A percentile compares a stretch with the other conserved stretches of the same genome.
Conservation (phyloP, 2,888 invertebrate species). For the Lepetodrilus schrolli region DNA sequence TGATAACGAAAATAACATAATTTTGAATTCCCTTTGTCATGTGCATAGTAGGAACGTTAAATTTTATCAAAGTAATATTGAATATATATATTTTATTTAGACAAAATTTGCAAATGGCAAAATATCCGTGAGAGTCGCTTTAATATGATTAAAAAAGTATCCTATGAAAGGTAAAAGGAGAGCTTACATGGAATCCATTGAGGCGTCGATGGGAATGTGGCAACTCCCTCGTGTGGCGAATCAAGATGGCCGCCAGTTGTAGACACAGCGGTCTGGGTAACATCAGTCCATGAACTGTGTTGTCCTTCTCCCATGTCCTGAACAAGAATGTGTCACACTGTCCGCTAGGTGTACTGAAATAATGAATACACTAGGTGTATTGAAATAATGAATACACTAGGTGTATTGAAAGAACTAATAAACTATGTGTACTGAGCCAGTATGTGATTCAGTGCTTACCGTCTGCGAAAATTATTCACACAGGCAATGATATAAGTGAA, state of each 20-base stretch:
- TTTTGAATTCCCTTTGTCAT: too few species aligned
- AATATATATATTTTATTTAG: too few species aligned
- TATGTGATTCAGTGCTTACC: too few species aligned
- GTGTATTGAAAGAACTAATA: neutral
- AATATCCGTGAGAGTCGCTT: too few species aligned
- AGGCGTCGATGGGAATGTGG: slow-evolving; percentile 55
- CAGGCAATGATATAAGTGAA: too few species aligned
- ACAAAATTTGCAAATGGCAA: too few species aligned
- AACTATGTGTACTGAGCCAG: neutral
- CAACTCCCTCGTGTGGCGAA: slow-evolving; percentile 53
- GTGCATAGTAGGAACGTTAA: too few species aligned
- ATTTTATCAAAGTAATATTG: too few species aligned
- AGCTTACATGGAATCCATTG: slow-evolving; percentile 65
- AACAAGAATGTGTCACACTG: slow-evolving; percentile 33
- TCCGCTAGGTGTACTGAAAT: neutral
- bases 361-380: neutral
- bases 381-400: neutral
- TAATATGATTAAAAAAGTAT: too few species aligned
- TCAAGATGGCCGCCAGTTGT: slow-evolving; percentile 51
- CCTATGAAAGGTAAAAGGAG: too few species aligned
- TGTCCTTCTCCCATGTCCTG: slow-evolving; percentile 58
- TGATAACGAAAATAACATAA: too few species aligned
- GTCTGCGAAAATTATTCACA: too few species aligned
- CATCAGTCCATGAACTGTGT: slow-evolving; percentile 58
- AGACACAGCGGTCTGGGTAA: slow-evolving; percentile 59